Conservation (phyloP, 2,113 vertebrate species). For the Psephotus haematonotus region DNA sequence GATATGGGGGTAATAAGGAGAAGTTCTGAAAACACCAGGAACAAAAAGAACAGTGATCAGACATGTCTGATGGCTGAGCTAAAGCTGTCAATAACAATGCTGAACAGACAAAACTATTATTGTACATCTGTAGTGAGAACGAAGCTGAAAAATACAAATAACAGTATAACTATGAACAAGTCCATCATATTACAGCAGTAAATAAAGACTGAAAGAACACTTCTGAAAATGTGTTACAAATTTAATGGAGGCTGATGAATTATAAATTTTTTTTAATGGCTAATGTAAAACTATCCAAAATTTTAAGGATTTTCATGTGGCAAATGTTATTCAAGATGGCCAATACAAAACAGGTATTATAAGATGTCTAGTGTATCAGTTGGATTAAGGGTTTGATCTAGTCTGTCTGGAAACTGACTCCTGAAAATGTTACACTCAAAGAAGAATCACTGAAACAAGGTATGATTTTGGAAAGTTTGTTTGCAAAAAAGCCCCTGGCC, state of each 20-base stretch:
- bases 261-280: background rate
- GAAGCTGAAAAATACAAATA: background rate
- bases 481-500: background rate
- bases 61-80: background rate
- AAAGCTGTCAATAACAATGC: background rate
- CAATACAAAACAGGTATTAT: background rate
- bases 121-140: background rate
- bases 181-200: background rate
- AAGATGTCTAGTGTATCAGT: background rate
- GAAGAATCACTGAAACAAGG: background rate
- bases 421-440: background rate
- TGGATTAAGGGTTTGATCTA: background rate
- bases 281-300: background rate
- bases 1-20: background rate
- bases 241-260: background rate
- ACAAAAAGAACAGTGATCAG: background rate
- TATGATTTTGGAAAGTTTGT: background rate
- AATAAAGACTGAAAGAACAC: background rate
- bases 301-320: background rate
- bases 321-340: background rate
- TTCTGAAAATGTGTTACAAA: background rate
- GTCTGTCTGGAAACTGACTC: background rate
- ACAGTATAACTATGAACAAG: background rate
- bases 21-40: background rate
- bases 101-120: background rate